Base-by-base conservation (phyloP, 2,797 vertebrate species). In the Menidia menidia region DNA sequence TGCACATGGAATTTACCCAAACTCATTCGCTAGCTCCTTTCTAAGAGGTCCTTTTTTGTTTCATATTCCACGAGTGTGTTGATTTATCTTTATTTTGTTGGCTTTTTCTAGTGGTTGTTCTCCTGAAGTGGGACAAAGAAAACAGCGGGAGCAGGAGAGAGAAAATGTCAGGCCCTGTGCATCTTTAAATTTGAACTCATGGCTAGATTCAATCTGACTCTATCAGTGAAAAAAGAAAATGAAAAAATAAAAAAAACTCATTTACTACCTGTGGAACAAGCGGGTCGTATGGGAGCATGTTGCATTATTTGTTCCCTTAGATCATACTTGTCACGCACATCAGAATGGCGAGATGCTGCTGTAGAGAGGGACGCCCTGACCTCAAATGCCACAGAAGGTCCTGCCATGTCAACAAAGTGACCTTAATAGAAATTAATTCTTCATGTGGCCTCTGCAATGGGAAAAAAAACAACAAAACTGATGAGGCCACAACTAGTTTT, bases 301-400 rank as follows among this genome's bases (percentile, higher is more conserved):
- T 88, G 88, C 72, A 71, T 87, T 89, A 87, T 88, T 83, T 86
- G 87, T 83, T 82, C 81, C 78, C 71, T 72, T 14, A 87, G 75
- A 92, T 92, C 77, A 61, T 58, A 71, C 73, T 84, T 92, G 89
- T 88, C 91, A 87, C 72, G 78, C 54, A 66, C 73, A 65, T 79
- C 69, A 73, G 78, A 72, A 80, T 82, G 85, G 64, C 80, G 66
- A 30, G 30, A 45, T n/a, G 78, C 67, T 11, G 66, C 65, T 63
- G 67, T 68, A 73, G 78, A 74, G 78, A 74, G 81, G 79, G 77
- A 83, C 81, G 54, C 71, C 50, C 75, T 69, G 73, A 83, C 84
- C 84, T 81, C 33, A 68, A 82, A 68, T 39, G 81, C 81, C 78
- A 58, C 14, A 13, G 52, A 86, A 83, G 79, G 81, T 79, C 81